phyloP scores from a whole-genome alignment of 2,888 invertebrate genomes.

The Philonicus albiceps region DNA sequence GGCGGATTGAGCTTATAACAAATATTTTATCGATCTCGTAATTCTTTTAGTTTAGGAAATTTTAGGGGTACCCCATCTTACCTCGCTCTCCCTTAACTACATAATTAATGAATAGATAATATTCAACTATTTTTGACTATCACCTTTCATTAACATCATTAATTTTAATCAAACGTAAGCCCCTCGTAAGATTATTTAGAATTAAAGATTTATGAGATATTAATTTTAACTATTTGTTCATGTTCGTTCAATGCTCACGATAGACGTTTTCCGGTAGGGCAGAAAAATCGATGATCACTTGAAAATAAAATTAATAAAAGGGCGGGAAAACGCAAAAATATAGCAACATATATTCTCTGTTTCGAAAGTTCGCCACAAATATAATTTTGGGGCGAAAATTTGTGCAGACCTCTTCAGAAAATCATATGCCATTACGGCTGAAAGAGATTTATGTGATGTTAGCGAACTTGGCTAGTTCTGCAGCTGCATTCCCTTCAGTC shows the following conservation, averaged over 20 bases:
- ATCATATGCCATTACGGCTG: not conserved
- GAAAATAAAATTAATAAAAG: not conserved
- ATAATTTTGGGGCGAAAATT: not conserved
- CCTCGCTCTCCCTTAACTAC: too few relatives aligned
- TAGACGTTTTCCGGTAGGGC: not conserved
- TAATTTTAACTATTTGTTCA: not conserved
- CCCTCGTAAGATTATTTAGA: not conserved
- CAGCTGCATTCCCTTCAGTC: conserved; percentile 1
- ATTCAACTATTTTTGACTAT: too few relatives aligned
- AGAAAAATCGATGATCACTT: not conserved
- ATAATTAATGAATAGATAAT: too few relatives aligned
- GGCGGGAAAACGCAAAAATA: not conserved
- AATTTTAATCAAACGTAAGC: too few relatives aligned
- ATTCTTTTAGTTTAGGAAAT: too few relatives aligned
- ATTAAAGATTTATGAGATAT: not conserved
- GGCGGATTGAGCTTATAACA: too few relatives aligned
- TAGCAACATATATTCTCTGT: not conserved
- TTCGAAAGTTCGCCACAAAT: not conserved
- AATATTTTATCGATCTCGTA: too few relatives aligned
- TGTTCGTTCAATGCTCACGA: not conserved
- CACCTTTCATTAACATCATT: too few relatives aligned
- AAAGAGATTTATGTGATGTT: not conserved
- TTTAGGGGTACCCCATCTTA: too few relatives aligned
- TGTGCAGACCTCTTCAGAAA: not conserved
- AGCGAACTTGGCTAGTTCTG: not conserved